Percentiles rank a stretch among this genome's conserved stretches.
These are phyloP conservation scores for Macroglossus sobrinus DNA, from an alignment of 2,113 vertebrate genomes.

Conservation along the genomic window DNA sequence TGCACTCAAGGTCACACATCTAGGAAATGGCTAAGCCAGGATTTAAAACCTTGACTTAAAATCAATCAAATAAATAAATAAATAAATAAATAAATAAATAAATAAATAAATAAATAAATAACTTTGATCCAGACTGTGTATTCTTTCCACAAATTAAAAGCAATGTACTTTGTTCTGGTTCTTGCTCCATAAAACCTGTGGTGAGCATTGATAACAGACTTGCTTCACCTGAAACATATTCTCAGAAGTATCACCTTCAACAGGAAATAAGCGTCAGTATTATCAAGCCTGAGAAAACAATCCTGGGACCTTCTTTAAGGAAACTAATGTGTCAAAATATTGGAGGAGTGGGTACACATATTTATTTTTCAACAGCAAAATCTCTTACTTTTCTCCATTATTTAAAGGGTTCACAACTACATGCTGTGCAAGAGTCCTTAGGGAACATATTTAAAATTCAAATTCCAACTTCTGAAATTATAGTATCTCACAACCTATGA, in stretches of 20 bases:
- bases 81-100: too few species aligned
- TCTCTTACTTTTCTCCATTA: not conserved
- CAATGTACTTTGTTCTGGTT: not conserved
- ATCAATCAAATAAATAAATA: too few species aligned
- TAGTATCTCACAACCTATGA: constrained; percentile 29
- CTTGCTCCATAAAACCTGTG: not conserved
- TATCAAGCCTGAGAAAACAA: not conserved
- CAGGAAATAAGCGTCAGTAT: not conserved
- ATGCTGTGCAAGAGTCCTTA: not conserved
- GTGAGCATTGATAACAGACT: not conserved
- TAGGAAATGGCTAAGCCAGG: not conserved
- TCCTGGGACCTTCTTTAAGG: not conserved
- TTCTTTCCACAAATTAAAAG: not conserved
- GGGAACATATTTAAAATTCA: constrained; percentile 56
- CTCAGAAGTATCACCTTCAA: not conserved
- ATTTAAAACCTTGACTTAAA: not conserved
- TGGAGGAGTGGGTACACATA: not conserved
- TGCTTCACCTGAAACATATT: not conserved
- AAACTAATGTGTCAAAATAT: constrained; percentile 42
- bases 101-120: not conserved
- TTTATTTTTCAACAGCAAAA: not conserved
- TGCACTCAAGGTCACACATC: not conserved
- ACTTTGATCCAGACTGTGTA: not conserved
- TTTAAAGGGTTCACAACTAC: constrained; percentile 39
- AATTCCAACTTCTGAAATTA: constrained; percentile 34